Evolutionary conservation across 2,797 vertebrate species (phyloP).

Genomic region (Tarsius wallacei): DNA sequence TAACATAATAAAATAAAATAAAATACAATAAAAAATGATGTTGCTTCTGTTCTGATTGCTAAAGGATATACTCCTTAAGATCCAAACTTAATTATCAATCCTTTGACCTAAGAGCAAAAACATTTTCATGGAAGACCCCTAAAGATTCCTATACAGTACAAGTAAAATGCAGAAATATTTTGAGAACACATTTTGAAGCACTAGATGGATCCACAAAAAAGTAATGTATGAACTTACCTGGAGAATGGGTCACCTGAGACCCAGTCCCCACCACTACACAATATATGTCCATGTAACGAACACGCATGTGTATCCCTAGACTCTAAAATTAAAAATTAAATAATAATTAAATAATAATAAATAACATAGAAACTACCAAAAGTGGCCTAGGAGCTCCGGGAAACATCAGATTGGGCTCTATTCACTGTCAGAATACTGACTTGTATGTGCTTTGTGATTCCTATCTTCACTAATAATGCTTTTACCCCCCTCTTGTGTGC

Average conservation of each 20-base stretch:
- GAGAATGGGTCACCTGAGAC: too few species aligned
- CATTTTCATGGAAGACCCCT: not conserved
- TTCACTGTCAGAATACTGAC: not conserved
- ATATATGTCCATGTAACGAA: too few species aligned
- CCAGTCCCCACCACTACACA: too few species aligned
- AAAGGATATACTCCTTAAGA: not conserved
- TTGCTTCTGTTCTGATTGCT: constrained; percentile 8
- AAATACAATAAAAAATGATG: too few species aligned
- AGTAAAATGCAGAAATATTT: constrained; percentile 41
- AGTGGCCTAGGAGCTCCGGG: not conserved
- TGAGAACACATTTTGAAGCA: constrained; percentile 8
- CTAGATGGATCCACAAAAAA: not conserved
- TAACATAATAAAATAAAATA: too few species aligned
- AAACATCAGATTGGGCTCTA: constrained; percentile 12
- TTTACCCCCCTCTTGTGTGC: not conserved
- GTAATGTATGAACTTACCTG: not conserved
- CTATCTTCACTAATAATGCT: not conserved
- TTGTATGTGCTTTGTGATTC: constrained; percentile 29
- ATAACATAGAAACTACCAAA: not conserved
- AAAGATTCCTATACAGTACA: constrained; percentile 11
- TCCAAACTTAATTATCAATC: not conserved
- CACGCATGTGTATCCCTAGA: too few species aligned
- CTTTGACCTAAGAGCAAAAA: not conserved
- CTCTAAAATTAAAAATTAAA: too few species aligned
- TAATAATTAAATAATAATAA: not conserved